phyloP scores from a whole-genome alignment of 2,113 vertebrate species.

The Blennius ocellaris region DNA sequence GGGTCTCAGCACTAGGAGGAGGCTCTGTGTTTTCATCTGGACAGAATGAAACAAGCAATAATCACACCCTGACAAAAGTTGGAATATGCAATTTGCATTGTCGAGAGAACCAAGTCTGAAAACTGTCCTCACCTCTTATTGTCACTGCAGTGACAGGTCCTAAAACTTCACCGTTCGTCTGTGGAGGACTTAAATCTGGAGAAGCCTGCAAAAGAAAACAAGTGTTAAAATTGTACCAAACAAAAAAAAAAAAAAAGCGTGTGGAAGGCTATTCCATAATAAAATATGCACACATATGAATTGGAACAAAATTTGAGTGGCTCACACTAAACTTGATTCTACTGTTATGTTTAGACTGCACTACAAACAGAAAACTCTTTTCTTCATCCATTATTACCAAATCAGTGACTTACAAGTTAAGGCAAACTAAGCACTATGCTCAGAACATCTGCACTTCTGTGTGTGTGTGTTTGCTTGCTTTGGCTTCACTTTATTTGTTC shows the following conservation, averaged over 20 bases:
- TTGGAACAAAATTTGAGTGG: no score
- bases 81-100: not conserved
- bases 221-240: no score
- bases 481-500: not conserved
- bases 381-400: not conserved
- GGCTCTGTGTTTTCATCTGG: slow-evolving; percentile 88
- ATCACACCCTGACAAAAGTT: not conserved
- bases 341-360: not conserved
- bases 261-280: no score
- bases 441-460: not conserved
- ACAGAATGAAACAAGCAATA: not conserved
- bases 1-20: slow-evolving; percentile 74
- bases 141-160: slow-evolving; percentile 83
- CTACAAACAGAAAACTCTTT: not conserved
- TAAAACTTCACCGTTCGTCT: slow-evolving; percentile 92
- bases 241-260: no score
- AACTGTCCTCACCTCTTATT: slow-evolving; percentile 82
- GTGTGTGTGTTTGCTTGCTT: not conserved
- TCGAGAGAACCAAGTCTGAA: not conserved
- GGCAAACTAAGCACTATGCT: not conserved
- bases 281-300: no score
- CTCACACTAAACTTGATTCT: not conserved
- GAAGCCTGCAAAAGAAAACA: slow-evolving; percentile 55
- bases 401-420: not conserved
- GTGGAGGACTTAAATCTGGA: slow-evolving; percentile 76